Percentiles rank a stretch among this genome's conserved stretches.
Evolutionary conservation across 2,113 vertebrate genomes (phyloP).

Genomic region (Pimephales promelas): DNA sequence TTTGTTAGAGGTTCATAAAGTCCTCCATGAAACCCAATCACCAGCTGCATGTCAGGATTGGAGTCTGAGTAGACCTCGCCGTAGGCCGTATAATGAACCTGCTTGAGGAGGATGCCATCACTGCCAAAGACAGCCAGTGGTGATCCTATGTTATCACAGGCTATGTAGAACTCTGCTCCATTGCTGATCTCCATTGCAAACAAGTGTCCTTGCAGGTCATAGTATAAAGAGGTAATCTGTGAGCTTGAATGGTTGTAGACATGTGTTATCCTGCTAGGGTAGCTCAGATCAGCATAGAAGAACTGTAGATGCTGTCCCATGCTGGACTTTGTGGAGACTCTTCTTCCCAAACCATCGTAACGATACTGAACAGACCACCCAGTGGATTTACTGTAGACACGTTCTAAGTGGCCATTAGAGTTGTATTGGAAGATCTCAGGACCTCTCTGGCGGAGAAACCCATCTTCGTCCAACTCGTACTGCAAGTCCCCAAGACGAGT

Average conservation of each 20-base stretch:
- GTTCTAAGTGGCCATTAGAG: conserved; percentile 92
- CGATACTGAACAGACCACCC: conserved; percentile 95
- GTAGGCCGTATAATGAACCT: conserved; percentile 96
- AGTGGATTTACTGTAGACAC: conserved; percentile 93
- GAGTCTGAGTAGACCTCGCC: conserved; percentile 98
- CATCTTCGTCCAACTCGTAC: conserved; percentile 94
- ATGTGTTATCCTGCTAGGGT: conserved; percentile 92
- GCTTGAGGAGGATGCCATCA: conserved; percentile 93
- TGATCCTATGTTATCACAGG: conserved; percentile 94
- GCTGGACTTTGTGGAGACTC: conserved; percentile 92
- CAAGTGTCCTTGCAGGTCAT: conserved; percentile 95
- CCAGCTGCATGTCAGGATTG: conserved; percentile 93
- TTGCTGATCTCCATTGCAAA: conserved; percentile 99
- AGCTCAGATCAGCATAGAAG: conserved; percentile 94
- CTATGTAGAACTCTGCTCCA: conserved; percentile 96
- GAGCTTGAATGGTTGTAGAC: conserved; percentile 98
- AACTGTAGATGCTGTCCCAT: conserved; percentile 94
- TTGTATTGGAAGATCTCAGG: conserved; percentile 96
- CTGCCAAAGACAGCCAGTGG: conserved; percentile 95
- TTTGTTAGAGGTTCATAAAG: conserved; percentile 95
- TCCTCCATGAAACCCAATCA: conserved; percentile 96
- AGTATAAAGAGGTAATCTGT: conserved; percentile 97
- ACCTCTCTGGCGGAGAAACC: conserved; percentile 92
- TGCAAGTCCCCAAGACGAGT: conserved; percentile 96
- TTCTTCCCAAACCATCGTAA: conserved; percentile 91